Base-by-base conservation (phyloP, 2,888 invertebrate species). In the Nysson spinosus region DNA sequence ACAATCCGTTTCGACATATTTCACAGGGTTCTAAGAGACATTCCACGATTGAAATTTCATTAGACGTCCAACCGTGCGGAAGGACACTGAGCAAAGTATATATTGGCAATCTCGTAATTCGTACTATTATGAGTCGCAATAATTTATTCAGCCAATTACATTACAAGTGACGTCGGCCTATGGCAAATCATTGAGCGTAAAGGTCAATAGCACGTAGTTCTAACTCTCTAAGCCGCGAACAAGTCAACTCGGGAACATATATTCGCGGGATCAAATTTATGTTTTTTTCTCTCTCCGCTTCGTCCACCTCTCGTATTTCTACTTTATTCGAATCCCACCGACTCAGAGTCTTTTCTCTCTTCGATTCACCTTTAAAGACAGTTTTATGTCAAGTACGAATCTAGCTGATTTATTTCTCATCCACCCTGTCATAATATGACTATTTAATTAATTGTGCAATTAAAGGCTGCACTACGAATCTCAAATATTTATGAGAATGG, bases 131-230 rank as follows among this genome's bases (percentile, higher is more conserved):
- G 34, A 34, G 51, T 54, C 39, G 62, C 56, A 34, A 73, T 69
- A 64, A 72, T 72, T 61, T 63, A 62, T 73, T 69, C 57, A 47
- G 46, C 62, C 60, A 73, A 66, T 73, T 73, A 72, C 60, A 62
- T 65, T 56, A 46, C 52, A 51, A 66, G 24, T 51, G 74, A 73
- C 57, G 47, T 19, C 51, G 50, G 60, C 57, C 54, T 58, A 44
- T 74, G 64, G 70, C 62, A 64, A 74, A 75, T 74, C 62, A 56
- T 73, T 55, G 63, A 74, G 63, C 46, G 71, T 74, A 74, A 74
- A 74, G 73, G 68, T 74, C 73, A 74, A 74, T 71, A 74, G 64
- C 75, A 74, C 71, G 63, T 43, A 51, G 47, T 52, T 67, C 60
- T 57, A 61, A 73, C 65, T 60, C n/a, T n/a, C 47, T 44, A 52